phyloP scores from a whole-genome alignment of 64 coral and sea anemone species.

The Porites australiensis region DNA sequence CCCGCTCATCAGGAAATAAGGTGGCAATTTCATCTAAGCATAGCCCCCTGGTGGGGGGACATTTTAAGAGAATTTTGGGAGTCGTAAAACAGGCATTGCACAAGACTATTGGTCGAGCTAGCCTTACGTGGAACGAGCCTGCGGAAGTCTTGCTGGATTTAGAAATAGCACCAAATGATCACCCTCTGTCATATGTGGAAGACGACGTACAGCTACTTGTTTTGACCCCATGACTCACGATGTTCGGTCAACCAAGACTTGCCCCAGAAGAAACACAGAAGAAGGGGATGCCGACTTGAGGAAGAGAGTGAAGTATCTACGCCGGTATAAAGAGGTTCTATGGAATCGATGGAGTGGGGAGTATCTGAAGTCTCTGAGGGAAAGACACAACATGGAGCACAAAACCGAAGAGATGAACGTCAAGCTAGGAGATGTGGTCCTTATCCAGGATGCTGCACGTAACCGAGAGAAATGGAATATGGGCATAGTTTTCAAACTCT shows the following conservation, averaged over 20 bases:
- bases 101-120: neutral
- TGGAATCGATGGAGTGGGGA: constrained; percentile 33
- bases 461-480: no score
- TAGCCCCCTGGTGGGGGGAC: constrained; percentile 2
- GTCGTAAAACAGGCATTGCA: neutral
- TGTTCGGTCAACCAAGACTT: neutral
- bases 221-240: constrained; percentile 32
- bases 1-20: neutral
- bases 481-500: no score
- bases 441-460: no score
- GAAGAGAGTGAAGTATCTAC: constrained; percentile 39
- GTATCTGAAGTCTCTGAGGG: neutral
- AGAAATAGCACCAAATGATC: constrained; percentile 16
- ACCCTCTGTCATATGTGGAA: neutral
- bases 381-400: constrained; percentile 28
- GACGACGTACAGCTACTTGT: constrained; percentile 24
- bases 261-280: neutral
- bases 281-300: neutral
- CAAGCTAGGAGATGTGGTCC: no score
- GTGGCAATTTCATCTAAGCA: constrained; percentile 13
- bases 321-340: neutral
- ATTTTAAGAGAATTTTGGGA: constrained; percentile 2
- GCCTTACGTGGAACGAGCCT: neutral
- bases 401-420: no score
- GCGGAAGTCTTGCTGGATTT: constrained; percentile 54